These are phyloP conservation scores for Dysdera silvatica DNA, from an alignment of 1,140 invertebrate species.

Conservation along the genomic window DNA sequence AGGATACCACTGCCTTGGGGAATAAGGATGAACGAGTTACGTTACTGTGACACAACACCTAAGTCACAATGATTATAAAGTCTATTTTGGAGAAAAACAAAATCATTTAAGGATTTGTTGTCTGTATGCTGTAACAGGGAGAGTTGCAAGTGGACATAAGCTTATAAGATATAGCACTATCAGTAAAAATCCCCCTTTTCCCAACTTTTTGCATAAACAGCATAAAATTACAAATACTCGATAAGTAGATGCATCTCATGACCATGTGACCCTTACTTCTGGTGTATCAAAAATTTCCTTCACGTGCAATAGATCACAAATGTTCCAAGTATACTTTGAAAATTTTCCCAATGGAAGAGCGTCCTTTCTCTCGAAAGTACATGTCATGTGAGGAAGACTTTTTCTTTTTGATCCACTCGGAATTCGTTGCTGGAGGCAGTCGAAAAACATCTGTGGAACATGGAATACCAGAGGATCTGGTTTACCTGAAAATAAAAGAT, in stretches of 20 bases:
- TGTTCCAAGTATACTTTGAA: conserved; percentile 65
- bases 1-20: too few relatives aligned
- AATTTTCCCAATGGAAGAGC: conserved; percentile 59
- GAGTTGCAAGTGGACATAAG: too few relatives aligned
- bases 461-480: conserved; percentile 64
- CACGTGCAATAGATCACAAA: conserved; percentile 63
- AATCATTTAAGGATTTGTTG: too few relatives aligned
- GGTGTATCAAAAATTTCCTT: conserved; percentile 68
- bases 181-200: too few relatives aligned
- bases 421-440: conserved; percentile 61
- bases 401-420: conserved; percentile 57
- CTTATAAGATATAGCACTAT: too few relatives aligned
- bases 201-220: too few relatives aligned
- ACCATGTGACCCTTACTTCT: conserved; percentile 44
- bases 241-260: not conserved
- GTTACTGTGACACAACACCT: too few relatives aligned
- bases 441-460: conserved; percentile 61
- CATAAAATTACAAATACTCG: too few relatives aligned
- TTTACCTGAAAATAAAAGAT: conserved; percentile 37
- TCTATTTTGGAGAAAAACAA: too few relatives aligned
- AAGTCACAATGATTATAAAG: too few relatives aligned
- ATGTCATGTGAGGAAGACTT: conserved; percentile 56
- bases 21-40: too few relatives aligned
- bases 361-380: conserved; percentile 53
- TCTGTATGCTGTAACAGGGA: too few relatives aligned